A percentile compares a stretch with the other conserved stretches of the same genome.
Conservation (phyloP, 2,888 invertebrate genomes). For the Ptychoptera contaminata region DNA sequence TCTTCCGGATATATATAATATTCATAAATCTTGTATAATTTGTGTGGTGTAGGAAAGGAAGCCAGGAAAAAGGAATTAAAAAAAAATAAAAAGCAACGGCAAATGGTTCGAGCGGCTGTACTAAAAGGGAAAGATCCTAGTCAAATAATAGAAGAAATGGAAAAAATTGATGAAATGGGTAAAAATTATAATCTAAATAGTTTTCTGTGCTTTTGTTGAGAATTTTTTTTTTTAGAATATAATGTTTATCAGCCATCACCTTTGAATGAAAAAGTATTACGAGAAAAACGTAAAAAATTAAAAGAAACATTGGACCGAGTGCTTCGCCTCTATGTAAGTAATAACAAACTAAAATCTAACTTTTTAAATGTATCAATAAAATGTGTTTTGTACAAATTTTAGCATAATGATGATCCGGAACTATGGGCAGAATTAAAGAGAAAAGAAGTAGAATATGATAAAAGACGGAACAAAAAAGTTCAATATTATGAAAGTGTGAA, state of each 20-base stretch:
- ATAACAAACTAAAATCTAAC: too few species aligned
- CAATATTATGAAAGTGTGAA: conserved; percentile 90
- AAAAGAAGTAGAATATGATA: conserved; percentile 85
- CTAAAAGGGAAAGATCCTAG: conserved; percentile 95
- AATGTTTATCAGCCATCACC: conserved; percentile 90
- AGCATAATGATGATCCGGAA: conserved; percentile 94
- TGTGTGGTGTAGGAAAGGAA: conserved; percentile 63
- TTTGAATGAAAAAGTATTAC: conserved; percentile 88
- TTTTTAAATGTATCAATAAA: conserved; percentile 5
- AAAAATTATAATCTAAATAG: conserved; percentile 15
- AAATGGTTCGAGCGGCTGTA: conserved; percentile 90
- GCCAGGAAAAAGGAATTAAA: conserved; percentile 94
- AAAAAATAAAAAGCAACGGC: conserved; percentile 94
- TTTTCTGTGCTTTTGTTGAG: background rate
- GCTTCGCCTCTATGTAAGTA: conserved; percentile 87
- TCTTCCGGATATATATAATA: conserved; percentile 11
- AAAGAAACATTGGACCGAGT: conserved; percentile 91
- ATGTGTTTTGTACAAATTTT: conserved; percentile 12
- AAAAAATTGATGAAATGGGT: conserved; percentile 98
- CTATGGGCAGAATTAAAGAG: conserved; percentile 84
- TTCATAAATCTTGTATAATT: too few species aligned
- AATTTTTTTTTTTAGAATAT: conserved; percentile 49
- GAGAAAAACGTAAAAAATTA: conserved; percentile 90
- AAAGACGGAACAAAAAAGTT: conserved; percentile 69
- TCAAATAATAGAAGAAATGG: conserved; percentile 88